Base-by-base conservation (phyloP, 2,113 vertebrate species). In the Ceuthmochares aereus region DNA sequence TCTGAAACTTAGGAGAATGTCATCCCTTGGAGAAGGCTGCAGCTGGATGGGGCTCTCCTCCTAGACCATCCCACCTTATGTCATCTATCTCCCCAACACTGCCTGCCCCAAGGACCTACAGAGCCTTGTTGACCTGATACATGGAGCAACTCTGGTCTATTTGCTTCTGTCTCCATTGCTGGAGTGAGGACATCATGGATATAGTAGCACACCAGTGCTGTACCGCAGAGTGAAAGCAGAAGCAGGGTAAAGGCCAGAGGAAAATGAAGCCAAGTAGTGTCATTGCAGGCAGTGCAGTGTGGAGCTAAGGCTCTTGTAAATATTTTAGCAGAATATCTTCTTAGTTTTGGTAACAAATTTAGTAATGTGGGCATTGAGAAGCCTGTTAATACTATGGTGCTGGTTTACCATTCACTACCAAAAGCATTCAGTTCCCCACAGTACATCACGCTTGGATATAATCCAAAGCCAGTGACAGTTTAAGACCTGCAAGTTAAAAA, bases 371-470 rank as follows among this genome's bases (percentile, higher is more conserved):
- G 51, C 55, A 90, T 86, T 90, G 49, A 86, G 85, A 94, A 93
- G 68, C 37, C 79, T 77, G 25, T 70, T 88, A 77, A 45, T 43
- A 19, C 59, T 88, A 45, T 2, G 1, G 42, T 51, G 42, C 79
- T 90, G 51, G 19, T 77, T 66, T 22, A 37, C 63, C 55, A 84
- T 66, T 13, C 68, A 13, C 81, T 87, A 72, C 49, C 86, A 74
- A 74, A 86, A 67, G 51, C 37, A 51, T 67, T 80, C 60, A 7
- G 37, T 16, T 77, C 76, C 59, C 2, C 0, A 92, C 92, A 88
- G 82, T 76, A 74, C 74, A 90, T 90, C 96, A 95, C 92, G 86
- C 83, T 93, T 84, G 92, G 89, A 84, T 32, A 5, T 83, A 86
- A 95, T 77, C 89, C 93, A 92, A 94, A 89, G 56, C 49, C 86